Evolutionary conservation across 1,140 invertebrate species (phyloP).

Genomic region (Bactericera cockerelli): DNA sequence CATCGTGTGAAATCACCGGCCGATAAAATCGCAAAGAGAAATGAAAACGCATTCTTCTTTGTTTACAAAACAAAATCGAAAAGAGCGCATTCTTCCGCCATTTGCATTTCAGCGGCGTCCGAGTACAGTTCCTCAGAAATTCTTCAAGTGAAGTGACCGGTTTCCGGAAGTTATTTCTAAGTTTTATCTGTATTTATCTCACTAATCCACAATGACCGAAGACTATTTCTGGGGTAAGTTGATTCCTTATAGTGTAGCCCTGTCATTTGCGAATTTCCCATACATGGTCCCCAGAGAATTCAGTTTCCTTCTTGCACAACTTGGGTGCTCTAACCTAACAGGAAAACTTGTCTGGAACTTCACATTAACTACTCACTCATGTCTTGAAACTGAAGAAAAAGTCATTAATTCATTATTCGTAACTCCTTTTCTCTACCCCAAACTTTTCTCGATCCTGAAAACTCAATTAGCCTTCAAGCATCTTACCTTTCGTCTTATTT

Average conservation of each 20-base stretch:
- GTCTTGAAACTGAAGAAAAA: background rate
- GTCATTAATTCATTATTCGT: background rate
- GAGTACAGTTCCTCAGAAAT: background rate
- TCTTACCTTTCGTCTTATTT: background rate
- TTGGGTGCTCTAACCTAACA: too few species aligned
- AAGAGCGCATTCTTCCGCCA: slow-evolving; percentile 7
- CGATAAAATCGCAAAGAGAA: too few species aligned
- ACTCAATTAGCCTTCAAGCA: background rate
- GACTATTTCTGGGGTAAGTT: slow-evolving; percentile 26
- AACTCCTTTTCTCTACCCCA: background rate
- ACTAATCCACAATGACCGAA: slow-evolving; percentile 24
- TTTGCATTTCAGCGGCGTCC: slow-evolving; percentile 4
- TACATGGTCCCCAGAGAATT: background rate
- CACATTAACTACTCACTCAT: background rate
- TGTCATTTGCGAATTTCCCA: background rate
- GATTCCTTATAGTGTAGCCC: background rate
- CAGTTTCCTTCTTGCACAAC: background rate
- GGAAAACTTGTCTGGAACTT: too few species aligned
- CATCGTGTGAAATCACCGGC: too few species aligned
- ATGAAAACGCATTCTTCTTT: too few species aligned
- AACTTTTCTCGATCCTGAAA: background rate
- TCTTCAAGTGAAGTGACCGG: background rate
- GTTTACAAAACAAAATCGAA: background rate
- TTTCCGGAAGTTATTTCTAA: background rate
- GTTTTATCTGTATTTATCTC: slow-evolving; percentile 10